These are phyloP conservation scores for Campoletis sonorensis DNA, from an alignment of 1,140 invertebrate species.

Conservation along the genomic window DNA sequence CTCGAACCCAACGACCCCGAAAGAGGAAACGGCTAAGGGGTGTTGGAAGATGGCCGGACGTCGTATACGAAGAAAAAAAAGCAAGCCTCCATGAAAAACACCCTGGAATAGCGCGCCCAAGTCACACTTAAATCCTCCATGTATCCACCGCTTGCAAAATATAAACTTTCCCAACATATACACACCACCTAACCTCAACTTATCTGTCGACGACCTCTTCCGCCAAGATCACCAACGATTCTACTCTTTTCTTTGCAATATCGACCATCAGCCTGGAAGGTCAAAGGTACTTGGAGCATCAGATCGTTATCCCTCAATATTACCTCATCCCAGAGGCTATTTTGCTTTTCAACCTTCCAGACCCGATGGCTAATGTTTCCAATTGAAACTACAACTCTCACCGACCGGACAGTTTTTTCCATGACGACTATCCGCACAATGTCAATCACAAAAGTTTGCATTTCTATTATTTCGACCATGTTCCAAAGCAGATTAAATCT, in stretches of 20 bases:
- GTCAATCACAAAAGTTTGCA: slow-evolving; percentile 1
- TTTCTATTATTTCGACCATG: background rate
- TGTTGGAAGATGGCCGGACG: slow-evolving; percentile 64
- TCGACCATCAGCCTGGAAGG: background rate
- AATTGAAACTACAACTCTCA: background rate
- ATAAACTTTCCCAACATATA: background rate
- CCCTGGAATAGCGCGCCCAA: background rate
- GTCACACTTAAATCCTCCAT: background rate
- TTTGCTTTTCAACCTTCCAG: too few species aligned
- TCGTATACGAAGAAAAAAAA: slow-evolving; percentile 61
- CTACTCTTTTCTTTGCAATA: too few species aligned
- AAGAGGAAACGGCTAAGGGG: slow-evolving; percentile 57
- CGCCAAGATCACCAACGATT: background rate
- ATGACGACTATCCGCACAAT: background rate
- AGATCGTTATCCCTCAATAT: background rate
- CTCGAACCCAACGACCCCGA: slow-evolving; percentile 50
- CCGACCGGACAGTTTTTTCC: too few species aligned
- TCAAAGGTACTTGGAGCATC: background rate
- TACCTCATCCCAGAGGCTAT: too few species aligned
- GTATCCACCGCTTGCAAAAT: background rate
- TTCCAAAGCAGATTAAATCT: background rate
- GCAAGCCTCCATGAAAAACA: slow-evolving; percentile 56
- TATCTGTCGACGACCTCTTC: slow-evolving; percentile 60
- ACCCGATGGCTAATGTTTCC: background rate
- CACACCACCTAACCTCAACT: slow-evolving; percentile 61